These are phyloP conservation scores for Ormyrus nitidulus DNA, from an alignment of 2,888 invertebrate species.

Conservation along the genomic window DNA sequence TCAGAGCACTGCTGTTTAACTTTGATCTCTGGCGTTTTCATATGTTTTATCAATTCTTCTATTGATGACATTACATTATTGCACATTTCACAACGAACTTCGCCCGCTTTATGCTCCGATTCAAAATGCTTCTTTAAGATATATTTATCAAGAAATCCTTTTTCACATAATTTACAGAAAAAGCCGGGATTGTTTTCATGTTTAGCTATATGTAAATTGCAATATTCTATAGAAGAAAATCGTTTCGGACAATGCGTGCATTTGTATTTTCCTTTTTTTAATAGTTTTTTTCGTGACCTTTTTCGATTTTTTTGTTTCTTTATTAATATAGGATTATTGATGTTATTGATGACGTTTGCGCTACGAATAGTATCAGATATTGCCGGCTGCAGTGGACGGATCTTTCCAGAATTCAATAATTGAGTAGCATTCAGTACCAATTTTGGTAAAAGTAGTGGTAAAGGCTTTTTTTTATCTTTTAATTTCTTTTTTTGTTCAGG, in stretches of 20 bases:
- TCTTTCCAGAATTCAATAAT: constrained; percentile 30
- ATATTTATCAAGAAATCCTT: constrained; percentile 65
- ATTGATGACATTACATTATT: constrained; percentile 55
- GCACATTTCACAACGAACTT: constrained; percentile 61
- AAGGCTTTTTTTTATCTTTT: background rate
- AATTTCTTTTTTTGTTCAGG: too few relatives aligned
- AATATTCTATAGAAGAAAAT: constrained; percentile 72
- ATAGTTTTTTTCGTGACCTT: constrained; percentile 49
- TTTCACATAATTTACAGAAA: constrained; percentile 66
- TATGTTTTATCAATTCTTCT: constrained; percentile 59
- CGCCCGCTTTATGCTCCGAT: constrained; percentile 62
- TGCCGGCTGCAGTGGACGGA: constrained; percentile 49
- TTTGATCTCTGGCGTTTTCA: constrained; percentile 52
- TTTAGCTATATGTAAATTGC: constrained; percentile 68
- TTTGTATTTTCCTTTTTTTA: constrained; percentile 62
- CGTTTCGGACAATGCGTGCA: constrained; percentile 68
- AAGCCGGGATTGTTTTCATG: constrained; percentile 67
- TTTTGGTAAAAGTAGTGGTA: constrained; percentile 35
- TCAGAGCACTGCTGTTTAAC: constrained; percentile 59
- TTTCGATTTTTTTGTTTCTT: constrained; percentile 52
- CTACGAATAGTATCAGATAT: constrained; percentile 6
- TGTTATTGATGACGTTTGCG: constrained; percentile 37
- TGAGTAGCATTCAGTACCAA: constrained; percentile 21
- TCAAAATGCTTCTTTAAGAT: constrained; percentile 67
- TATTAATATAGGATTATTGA: background rate